Evolutionary conservation across 2,888 invertebrate genomes (phyloP).

Genomic region (Epinotia demarniana): DNA sequence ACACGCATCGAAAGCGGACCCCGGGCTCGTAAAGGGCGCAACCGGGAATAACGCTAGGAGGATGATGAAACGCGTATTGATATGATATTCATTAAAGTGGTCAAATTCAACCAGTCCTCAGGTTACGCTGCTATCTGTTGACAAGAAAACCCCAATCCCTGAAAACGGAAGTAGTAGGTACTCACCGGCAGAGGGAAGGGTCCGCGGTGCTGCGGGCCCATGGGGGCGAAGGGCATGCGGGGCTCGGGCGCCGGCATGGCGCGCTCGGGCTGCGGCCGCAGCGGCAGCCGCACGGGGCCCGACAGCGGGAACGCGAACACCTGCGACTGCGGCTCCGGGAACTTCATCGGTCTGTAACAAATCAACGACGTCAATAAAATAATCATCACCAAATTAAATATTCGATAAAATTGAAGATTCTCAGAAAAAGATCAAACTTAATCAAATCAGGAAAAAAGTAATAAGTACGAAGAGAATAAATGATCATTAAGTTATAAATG

Average conservation of each 20-base stretch:
- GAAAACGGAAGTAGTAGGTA: slow-evolving; percentile 52
- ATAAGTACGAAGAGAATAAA: no score
- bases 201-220: slow-evolving; percentile 63
- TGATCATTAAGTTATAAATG: no score
- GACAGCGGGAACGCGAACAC: slow-evolving; percentile 81
- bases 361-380: slow-evolving; percentile 5
- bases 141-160: neutral
- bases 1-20: no score
- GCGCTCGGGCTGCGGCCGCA: slow-evolving; percentile 73
- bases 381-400: neutral
- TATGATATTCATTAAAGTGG: neutral
- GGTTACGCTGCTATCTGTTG: neutral
- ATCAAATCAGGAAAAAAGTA: no score
- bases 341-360: slow-evolving; percentile 69
- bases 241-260: slow-evolving; percentile 60
- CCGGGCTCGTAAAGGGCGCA: no score
- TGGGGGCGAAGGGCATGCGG: slow-evolving; percentile 62
- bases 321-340: slow-evolving; percentile 80
- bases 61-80: neutral
- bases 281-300: slow-evolving; percentile 77
- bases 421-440: no score
- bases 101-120: no score
- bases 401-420: no score
- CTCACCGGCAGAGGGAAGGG: slow-evolving; percentile 78
- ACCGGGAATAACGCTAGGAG: no score